phyloP scores from a whole-genome alignment of 2,888 invertebrate species.

The Lomographa bimaculata region DNA sequence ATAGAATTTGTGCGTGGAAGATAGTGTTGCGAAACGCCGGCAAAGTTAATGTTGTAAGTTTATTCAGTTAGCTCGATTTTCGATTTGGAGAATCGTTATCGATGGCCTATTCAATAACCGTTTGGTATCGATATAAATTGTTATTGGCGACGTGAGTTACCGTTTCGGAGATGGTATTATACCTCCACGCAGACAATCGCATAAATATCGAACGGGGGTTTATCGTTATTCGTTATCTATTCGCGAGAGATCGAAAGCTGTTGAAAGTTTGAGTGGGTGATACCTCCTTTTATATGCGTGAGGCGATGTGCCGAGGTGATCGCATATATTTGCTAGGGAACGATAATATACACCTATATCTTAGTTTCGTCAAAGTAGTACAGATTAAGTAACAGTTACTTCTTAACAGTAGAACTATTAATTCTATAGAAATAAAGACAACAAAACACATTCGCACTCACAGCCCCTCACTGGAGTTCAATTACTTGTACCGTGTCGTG shows the following conservation, averaged over 20 bases:
- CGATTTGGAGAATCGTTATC: conserved; percentile 62
- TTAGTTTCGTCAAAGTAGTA: conserved; percentile 21
- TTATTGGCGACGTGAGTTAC: conserved; percentile 77
- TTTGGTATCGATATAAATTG: conserved; percentile 73
- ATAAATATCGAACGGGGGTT: conserved; percentile 67
- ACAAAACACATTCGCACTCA: no score
- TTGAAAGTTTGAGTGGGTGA: conserved; percentile 59
- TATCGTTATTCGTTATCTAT: conserved; percentile 67
- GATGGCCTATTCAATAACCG: conserved; percentile 70
- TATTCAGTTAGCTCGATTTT: conserved; percentile 37
- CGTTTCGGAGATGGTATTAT: conserved; percentile 69
- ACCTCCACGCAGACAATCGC: conserved; percentile 66
- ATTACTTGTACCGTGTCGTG: no score
- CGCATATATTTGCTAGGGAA: conserved; percentile 26
- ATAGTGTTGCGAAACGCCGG: conserved; percentile 29
- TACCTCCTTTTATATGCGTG: conserved; percentile 44
- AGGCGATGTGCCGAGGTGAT: conserved; percentile 28
- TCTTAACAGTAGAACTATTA: no score
- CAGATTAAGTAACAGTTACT: no score
- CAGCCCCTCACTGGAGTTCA: no score
- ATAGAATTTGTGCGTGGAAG: conserved; percentile 22
- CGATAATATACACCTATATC: no score
- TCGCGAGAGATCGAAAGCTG: conserved; percentile 56
- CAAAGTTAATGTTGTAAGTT: conserved; percentile 40
- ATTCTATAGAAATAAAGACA: no score